Evolutionary conservation across 1,140 invertebrate genomes (phyloP).

Genomic region (Paralvinella palmiformis): DNA sequence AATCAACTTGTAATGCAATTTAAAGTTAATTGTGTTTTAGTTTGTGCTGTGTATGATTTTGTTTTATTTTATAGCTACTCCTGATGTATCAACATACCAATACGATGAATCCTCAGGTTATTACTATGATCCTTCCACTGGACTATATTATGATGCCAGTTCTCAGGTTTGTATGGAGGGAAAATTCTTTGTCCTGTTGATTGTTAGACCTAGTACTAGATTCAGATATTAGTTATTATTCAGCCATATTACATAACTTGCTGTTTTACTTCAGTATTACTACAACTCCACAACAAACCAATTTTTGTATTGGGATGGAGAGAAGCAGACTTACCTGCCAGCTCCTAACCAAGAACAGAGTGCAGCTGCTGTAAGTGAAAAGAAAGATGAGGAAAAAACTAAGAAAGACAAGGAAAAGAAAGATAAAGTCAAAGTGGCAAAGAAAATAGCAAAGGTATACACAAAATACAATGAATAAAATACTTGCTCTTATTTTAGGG

Average conservation of each 20-base stretch:
- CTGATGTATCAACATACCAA: slow-evolving; percentile 85
- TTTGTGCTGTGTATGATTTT: no score
- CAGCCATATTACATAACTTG: background rate
- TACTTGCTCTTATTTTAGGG: no score
- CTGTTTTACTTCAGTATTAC: slow-evolving; percentile 51
- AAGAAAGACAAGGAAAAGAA: slow-evolving; percentile 55
- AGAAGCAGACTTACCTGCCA: slow-evolving; percentile 42
- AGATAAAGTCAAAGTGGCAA: slow-evolving; percentile 93
- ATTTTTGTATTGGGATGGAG: slow-evolving; percentile 90
- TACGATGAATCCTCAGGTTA: slow-evolving; percentile 94
- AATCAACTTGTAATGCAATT: no score
- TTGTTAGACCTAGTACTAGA: background rate
- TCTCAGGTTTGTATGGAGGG: slow-evolving; percentile 65
- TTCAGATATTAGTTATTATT: background rate
- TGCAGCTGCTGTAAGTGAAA: slow-evolving; percentile 4
- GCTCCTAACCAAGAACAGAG: background rate
- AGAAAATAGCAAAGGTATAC: slow-evolving; percentile 86
- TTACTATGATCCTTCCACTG: slow-evolving; percentile 89
- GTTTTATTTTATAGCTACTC: slow-evolving; percentile 57
- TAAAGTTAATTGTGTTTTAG: no score
- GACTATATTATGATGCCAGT: slow-evolving; percentile 90
- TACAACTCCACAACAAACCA: slow-evolving; percentile 78
- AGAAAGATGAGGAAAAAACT: slow-evolving; percentile 30
- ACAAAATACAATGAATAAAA: no score
- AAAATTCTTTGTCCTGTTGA: background rate